phyloP scores from a whole-genome alignment of 1,140 invertebrate species.

The Mya arenaria region DNA sequence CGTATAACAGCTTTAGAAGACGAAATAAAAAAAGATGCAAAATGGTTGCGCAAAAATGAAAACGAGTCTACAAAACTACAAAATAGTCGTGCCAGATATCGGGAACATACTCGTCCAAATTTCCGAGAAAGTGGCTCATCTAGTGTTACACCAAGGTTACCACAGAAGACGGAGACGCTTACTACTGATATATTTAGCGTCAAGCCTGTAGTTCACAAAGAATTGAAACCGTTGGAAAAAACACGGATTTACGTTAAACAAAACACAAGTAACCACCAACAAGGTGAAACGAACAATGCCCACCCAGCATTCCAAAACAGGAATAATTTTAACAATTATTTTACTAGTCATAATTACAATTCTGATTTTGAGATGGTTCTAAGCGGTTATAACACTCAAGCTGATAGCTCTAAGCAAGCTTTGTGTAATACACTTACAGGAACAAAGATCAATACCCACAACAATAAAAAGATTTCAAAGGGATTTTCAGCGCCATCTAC shows the following conservation, averaged over 20 bases:
- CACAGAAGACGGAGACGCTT: conserved; percentile 32
- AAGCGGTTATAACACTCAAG: conserved; percentile 56
- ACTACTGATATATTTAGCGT: conserved; percentile 57
- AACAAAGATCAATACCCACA: conserved; percentile 57
- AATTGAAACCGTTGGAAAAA: conserved; percentile 69
- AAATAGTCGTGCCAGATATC: conserved; percentile 32
- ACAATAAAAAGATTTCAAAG: conserved; percentile 52
- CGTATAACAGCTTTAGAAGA: conserved; percentile 67
- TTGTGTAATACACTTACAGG: conserved; percentile 60
- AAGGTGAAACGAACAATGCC: too few species aligned
- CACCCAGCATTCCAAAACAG: conserved; percentile 12
- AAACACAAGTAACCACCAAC: conserved; percentile 11
- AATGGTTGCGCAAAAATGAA: conserved; percentile 58
- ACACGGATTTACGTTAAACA: conserved; percentile 23
- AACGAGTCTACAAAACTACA: conserved; percentile 31
- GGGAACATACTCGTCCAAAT: conserved; percentile 13
- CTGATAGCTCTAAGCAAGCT: conserved; percentile 60
- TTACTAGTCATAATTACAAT: conserved; percentile 23
- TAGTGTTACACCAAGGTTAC: conserved; percentile 16
- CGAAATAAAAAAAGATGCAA: conserved; percentile 67
- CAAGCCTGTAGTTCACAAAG: conserved; percentile 53
- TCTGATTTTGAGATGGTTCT: conserved; percentile 57
- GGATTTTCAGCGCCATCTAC: conserved; percentile 49
- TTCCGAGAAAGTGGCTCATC: conserved; percentile 22
- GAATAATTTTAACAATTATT: conserved; percentile 15